phyloP scores from a whole-genome alignment of 2,113 vertebrate genomes.

The Parotia lawesii region DNA sequence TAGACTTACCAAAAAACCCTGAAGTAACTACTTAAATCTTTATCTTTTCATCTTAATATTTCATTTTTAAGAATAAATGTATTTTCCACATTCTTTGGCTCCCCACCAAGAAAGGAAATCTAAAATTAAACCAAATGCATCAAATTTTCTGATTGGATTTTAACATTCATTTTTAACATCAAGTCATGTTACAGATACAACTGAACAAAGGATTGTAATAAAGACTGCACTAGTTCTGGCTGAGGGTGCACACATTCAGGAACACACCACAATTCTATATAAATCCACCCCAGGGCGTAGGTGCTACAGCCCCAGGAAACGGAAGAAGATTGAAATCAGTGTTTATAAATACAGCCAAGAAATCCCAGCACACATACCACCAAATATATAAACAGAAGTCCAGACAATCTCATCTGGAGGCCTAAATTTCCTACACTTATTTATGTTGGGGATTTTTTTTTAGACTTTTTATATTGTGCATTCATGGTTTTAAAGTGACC shows the following conservation, averaged over 20 bases:
- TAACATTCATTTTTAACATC: not conserved
- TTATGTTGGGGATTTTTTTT: not conserved
- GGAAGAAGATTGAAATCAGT: slow-evolving; percentile 43
- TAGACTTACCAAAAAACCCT: not conserved
- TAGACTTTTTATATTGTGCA: not conserved
- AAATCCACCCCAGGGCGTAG: slow-evolving; percentile 42
- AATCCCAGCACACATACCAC: not conserved
- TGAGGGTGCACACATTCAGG: not conserved
- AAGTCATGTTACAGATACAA: not conserved
- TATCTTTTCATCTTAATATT: not conserved
- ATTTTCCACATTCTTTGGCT: not conserved
- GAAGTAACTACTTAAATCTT: not conserved
- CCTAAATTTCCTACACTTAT: not conserved
- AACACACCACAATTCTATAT: not conserved
- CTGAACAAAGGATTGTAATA: not conserved
- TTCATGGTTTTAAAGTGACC: not conserved
- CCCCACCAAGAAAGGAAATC: not conserved
- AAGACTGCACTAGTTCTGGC: not conserved
- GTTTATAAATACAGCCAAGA: slow-evolving; percentile 56
- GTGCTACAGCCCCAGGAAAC: slow-evolving; percentile 51
- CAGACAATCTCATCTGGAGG: not conserved
- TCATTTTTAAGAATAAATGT: not conserved
- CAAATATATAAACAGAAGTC: slow-evolving; percentile 15
- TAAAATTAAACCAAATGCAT: not conserved
- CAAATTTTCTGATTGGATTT: not conserved